Conservation (phyloP, 2,888 invertebrate genomes). For the Clunio marinus region DNA sequence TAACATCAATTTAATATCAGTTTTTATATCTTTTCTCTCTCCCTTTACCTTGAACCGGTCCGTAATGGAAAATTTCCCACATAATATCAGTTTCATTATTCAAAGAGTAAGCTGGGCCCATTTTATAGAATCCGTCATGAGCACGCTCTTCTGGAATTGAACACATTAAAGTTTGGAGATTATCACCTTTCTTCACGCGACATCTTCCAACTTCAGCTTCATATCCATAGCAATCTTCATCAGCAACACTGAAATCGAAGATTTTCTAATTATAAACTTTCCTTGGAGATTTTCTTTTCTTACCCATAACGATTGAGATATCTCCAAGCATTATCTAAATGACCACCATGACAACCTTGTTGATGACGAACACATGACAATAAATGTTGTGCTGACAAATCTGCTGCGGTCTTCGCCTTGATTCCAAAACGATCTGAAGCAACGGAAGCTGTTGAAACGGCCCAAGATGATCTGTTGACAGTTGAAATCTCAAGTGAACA, state of each 20-base stretch:
- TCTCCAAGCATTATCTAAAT: constrained; percentile 89
- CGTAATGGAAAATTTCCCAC: constrained; percentile 84
- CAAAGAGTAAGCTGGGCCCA: constrained; percentile 72
- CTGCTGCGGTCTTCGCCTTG: constrained; percentile 73
- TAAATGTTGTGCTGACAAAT: constrained; percentile 78
- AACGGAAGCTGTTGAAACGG: constrained; percentile 76
- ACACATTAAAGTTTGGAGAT: constrained; percentile 57
- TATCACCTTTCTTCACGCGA: constrained; percentile 55
- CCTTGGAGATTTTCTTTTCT: constrained; percentile 41
- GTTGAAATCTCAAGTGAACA: neutral
- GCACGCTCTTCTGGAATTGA: constrained; percentile 50
- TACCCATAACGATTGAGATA: constrained; percentile 75
- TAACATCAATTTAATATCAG: neutral
- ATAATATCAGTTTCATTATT: constrained; percentile 79
- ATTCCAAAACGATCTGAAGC: constrained; percentile 79
- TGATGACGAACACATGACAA: constrained; percentile 76
- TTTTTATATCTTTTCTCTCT: constrained; percentile 41
- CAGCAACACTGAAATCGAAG: constrained; percentile 63
- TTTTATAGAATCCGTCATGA: constrained; percentile 63
- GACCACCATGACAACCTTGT: constrained; percentile 84
- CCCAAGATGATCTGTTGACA: constrained; percentile 83
- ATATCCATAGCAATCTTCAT: constrained; percentile 84
- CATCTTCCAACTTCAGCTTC: constrained; percentile 61
- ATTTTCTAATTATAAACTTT: neutral
- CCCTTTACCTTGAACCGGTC: constrained; percentile 81